These are phyloP conservation scores for Pyrocoelia pectoralis DNA, from an alignment of 2,888 invertebrate species.

Conservation along the genomic window DNA sequence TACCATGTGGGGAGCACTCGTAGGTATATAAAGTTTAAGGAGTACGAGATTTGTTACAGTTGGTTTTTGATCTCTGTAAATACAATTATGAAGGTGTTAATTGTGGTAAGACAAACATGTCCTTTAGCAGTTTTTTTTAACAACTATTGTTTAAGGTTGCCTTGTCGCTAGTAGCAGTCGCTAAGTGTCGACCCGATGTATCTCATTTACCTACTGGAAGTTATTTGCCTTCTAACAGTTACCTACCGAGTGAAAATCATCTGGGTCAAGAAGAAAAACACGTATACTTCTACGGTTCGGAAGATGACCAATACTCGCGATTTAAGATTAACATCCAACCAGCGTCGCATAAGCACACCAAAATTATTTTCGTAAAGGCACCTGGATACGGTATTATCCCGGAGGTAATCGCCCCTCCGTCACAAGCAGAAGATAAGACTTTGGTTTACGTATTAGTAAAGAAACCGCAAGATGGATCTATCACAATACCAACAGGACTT, in stretches of 20 bases:
- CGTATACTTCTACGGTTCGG: slow-evolving; percentile 53
- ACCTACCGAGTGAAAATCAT: neutral
- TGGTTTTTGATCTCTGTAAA: neutral
- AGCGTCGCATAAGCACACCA: slow-evolving; percentile 35
- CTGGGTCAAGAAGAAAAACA: slow-evolving; percentile 47
- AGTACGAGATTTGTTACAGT: neutral
- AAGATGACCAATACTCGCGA: slow-evolving; percentile 45
- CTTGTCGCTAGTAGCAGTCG: slow-evolving; percentile 8
- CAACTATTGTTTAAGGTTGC: neutral
- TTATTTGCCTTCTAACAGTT: slow-evolving; percentile 14
- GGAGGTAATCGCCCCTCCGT: slow-evolving; percentile 40
- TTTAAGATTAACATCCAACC: slow-evolving; percentile 43
- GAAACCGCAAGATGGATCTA: slow-evolving; percentile 77
- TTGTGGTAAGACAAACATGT: neutral
- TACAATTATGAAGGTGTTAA: neutral
- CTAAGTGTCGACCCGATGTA: slow-evolving; percentile 23
- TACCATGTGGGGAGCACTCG: too few relatives aligned
- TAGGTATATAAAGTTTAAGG: too few relatives aligned
- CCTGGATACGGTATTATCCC: slow-evolving; percentile 21
- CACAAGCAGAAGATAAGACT: slow-evolving; percentile 32
- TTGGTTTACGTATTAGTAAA: slow-evolving; percentile 38
- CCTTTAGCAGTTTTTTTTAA: neutral
- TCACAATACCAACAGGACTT: slow-evolving; percentile 74
- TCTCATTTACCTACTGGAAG: slow-evolving; percentile 24
- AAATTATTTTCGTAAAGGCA: slow-evolving; percentile 22